phyloP scores from a whole-genome alignment of 2,888 invertebrate species.

The Spialia ferax region DNA sequence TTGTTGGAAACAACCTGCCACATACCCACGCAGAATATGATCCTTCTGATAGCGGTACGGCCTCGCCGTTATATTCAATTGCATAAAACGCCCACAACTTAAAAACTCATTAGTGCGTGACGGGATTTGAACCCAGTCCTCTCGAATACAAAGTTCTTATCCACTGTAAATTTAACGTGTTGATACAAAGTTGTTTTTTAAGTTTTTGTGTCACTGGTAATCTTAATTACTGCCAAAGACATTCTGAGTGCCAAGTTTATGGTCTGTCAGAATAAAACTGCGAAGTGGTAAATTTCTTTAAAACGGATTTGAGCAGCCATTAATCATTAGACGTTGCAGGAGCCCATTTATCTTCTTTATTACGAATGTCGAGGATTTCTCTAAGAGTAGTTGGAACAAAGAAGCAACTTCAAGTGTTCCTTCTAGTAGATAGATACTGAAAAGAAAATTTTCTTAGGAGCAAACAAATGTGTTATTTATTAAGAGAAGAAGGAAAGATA shows the following conservation, averaged over 20 bases:
- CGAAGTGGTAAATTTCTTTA: conserved; percentile 11
- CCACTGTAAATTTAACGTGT: too few relatives aligned
- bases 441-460: neutral
- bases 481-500: neutral
- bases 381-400: conserved; percentile 15
- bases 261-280: conserved; percentile 6
- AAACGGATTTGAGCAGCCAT: conserved; percentile 5
- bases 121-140: too few relatives aligned
- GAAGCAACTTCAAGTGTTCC: neutral
- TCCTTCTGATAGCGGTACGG: too few relatives aligned
- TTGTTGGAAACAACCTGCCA: too few relatives aligned
- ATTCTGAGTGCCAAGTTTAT: neutral
- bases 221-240: neutral
- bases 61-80: too few relatives aligned
- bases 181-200: too few relatives aligned
- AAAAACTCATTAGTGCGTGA: too few relatives aligned
- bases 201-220: neutral
- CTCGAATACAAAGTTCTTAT: too few relatives aligned
- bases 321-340: conserved; percentile 8
- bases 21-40: too few relatives aligned
- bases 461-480: neutral
- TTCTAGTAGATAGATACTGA: neutral
- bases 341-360: conserved; percentile 18
- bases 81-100: too few relatives aligned
- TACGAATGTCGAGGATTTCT: conserved; percentile 13